Base-by-base conservation (phyloP, 2,888 invertebrate genomes). In the Corythucha ciliata region DNA sequence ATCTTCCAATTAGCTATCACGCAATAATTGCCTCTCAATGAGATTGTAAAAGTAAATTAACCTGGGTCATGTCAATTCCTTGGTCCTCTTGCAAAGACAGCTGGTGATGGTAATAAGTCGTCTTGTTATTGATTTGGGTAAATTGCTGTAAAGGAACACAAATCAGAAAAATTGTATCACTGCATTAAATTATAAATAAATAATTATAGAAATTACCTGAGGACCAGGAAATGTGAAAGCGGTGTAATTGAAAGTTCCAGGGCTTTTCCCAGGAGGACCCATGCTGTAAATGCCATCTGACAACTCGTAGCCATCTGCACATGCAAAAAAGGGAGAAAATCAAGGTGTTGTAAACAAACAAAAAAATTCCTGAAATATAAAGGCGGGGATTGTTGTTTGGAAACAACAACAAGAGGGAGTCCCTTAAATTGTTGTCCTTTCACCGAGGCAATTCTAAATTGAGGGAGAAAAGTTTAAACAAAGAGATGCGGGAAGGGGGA, bases 61-160 rank as follows among this genome's bases (percentile, higher is more conserved):
- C 81, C 76, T 86, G 86, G 58, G 85, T 85, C 77, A 86, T 80
- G 70, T 88, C 87, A 64, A 88, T 88, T 56, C 87, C 87, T 70
- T 87, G 87, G 68, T 88, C 88, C 68, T 88, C 87, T 65, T 86
- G 83, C 56, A 87, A 72, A 54, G 85, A 83, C 61, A 84, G 74
- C 69, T 86, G 86, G 62, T 85, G 84, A 69, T 85, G 85, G 69
- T 84, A 85, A 2, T 83, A 82, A 1, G 83, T 81, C 1, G 81
- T 77, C 48, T 58, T 59, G 8, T 48, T 52, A 4, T 68, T 67
- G 65, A 70, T 67, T 61, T 70, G 70, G 60, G 69, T 70, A 61
- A 69, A 70, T 69, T 60, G 48, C 51, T 61, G 29, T 21, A 48
- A 53, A 26, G 32, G 45, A 50, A 21, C 4, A 3, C 25, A 18